phyloP scores from a whole-genome alignment of 2,888 invertebrate species.

The Eupithecia subfuscata region DNA sequence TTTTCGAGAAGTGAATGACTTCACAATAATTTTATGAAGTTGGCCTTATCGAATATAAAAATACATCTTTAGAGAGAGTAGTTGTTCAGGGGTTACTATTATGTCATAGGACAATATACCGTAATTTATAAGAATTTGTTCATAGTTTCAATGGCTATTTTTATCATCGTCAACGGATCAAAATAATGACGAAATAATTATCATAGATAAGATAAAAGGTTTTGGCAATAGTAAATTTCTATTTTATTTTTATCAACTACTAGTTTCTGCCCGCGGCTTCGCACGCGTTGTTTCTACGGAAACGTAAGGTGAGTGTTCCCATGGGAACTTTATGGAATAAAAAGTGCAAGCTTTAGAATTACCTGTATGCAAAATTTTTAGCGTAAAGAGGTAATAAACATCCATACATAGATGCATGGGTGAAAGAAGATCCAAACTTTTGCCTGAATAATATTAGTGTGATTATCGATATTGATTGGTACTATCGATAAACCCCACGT shows the following conservation, averaged over 20 bases:
- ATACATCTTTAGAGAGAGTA: not conserved
- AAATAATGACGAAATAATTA: not conserved
- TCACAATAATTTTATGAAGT: not conserved
- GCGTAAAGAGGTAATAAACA: no score
- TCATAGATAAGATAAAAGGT: not conserved
- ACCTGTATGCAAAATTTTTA: no score
- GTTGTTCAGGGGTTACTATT: not conserved
- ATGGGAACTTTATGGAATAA: no score
- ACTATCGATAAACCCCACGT: conserved; percentile 2
- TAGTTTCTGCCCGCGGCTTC: no score
- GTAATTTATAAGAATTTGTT: not conserved
- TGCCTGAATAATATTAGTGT: no score
- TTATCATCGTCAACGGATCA: not conserved
- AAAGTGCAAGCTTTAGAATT: no score
- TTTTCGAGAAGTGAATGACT: not conserved
- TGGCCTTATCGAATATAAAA: not conserved
- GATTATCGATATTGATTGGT: no score
- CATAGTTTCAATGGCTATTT: not conserved
- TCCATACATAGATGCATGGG: no score
- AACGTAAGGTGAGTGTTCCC: no score
- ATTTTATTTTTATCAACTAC: no score
- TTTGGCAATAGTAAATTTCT: not conserved
- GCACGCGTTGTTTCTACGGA: no score
- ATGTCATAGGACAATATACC: not conserved
- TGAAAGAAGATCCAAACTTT: no score